A percentile compares a stretch with the other conserved stretches of the same genome.
These are phyloP conservation scores for Napeogenes sylphis DNA, from an alignment of 2,888 invertebrate genomes.

Conservation along the genomic window DNA sequence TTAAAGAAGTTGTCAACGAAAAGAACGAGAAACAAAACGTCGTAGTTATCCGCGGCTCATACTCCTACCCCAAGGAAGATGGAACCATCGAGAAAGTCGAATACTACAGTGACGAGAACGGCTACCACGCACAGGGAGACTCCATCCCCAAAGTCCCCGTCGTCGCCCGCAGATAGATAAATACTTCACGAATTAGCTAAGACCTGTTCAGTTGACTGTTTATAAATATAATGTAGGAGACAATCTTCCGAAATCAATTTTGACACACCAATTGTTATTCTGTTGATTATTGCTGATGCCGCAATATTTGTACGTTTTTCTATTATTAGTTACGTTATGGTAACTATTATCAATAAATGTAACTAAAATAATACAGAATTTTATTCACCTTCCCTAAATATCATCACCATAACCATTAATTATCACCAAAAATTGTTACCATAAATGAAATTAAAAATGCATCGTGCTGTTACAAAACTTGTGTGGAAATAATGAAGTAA, in stretches of 20 bases:
- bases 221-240: background rate
- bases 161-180: constrained; percentile 42
- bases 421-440: no score
- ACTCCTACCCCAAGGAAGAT: constrained; percentile 74
- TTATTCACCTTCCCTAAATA: background rate
- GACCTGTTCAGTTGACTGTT: constrained; percentile 27
- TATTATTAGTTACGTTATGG: constrained; percentile 44
- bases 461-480: no score
- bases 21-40: constrained; percentile 77
- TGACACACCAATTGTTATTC: no score
- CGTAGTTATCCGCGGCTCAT: constrained; percentile 78
- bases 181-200: constrained; percentile 15
- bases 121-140: constrained; percentile 79
- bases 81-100: constrained; percentile 71
- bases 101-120: constrained; percentile 80
- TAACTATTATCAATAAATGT: constrained; percentile 2
- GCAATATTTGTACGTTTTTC: constrained; percentile 48
- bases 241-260: background rate
- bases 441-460: no score
- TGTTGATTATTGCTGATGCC: no score
- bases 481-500: no score
- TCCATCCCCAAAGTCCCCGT: constrained; percentile 76
- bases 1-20: constrained; percentile 63
- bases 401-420: no score
- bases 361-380: background rate